Conservation (phyloP, 2,797 vertebrate species). For the Tangara arthus region DNA sequence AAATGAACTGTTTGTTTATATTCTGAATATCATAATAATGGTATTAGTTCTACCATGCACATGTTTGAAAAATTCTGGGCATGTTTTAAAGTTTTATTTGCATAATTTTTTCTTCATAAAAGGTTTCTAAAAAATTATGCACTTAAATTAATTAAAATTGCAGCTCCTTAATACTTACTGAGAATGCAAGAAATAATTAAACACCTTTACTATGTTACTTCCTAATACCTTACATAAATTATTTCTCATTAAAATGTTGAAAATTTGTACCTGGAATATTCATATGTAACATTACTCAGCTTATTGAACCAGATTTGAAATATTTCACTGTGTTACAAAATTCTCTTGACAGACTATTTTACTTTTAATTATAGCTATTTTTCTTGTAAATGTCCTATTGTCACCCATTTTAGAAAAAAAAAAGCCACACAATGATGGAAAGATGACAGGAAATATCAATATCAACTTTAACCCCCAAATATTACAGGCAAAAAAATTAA, state of each 20-base stretch:
- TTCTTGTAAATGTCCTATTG: not conserved
- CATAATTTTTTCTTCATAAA: not conserved
- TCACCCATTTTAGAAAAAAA: not conserved
- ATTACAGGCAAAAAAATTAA: not conserved
- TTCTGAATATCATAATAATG: not conserved
- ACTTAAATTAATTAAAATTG: conserved; percentile 5
- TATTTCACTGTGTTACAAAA: not conserved
- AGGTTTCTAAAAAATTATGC: not conserved
- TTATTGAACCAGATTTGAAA: not conserved
- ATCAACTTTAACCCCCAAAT: not conserved
- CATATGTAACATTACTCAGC: not conserved
- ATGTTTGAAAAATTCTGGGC: not conserved
- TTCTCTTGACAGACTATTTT: not conserved
- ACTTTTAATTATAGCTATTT: not conserved
- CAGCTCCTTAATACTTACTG: not conserved
- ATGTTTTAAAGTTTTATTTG: not conserved
- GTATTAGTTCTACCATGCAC: not conserved
- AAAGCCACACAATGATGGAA: not conserved
- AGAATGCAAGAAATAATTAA: not conserved
- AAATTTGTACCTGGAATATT: not conserved
- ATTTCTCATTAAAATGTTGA: not conserved
- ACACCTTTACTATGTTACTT: not conserved
- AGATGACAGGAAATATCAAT: not conserved
- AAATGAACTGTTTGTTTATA: not conserved
- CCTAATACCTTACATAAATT: not conserved